phyloP scores from a whole-genome alignment of 2,888 invertebrate species.

The Adela reaumurella region DNA sequence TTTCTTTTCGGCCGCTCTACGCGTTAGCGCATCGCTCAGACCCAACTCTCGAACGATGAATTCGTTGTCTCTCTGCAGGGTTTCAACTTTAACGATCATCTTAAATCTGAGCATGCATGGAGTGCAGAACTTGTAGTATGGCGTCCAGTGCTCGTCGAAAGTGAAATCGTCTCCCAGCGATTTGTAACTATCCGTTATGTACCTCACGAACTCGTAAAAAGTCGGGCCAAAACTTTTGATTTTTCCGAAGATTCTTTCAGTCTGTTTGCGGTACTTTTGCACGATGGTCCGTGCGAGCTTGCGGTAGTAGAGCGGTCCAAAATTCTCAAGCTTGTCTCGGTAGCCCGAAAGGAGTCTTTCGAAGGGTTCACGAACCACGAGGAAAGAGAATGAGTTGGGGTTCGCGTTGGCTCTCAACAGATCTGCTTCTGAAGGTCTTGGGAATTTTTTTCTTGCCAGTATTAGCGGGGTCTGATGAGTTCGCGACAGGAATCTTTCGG shows the following conservation, averaged over 20 bases:
- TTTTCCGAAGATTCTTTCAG: conserved; percentile 26
- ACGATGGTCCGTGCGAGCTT: conserved; percentile 65
- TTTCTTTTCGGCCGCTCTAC: conserved; percentile 43
- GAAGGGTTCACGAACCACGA: conserved; percentile 70
- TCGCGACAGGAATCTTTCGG: conserved; percentile 54
- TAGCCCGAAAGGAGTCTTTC: conserved; percentile 69
- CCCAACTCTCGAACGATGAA: conserved; percentile 59
- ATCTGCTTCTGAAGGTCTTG: conserved; percentile 62
- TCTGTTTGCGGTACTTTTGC: conserved; percentile 50
- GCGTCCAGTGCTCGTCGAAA: conserved; percentile 65
- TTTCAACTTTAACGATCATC: conserved; percentile 63
- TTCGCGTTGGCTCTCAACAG: conserved; percentile 55
- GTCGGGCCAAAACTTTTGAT: conserved; percentile 53
- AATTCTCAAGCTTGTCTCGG: conserved; percentile 69
- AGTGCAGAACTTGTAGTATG: conserved; percentile 61
- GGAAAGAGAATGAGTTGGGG: conserved; percentile 61
- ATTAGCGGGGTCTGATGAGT: conserved; percentile 62
- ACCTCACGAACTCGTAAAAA: conserved; percentile 69
- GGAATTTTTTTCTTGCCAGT: conserved; percentile 65
- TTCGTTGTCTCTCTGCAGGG: conserved; percentile 55
- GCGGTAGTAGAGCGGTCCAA: conserved; percentile 66
- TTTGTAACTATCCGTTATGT: conserved; percentile 60
- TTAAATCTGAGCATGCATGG: conserved; percentile 64
- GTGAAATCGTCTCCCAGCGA: conserved; percentile 32
- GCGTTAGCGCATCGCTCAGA: conserved; percentile 47